phyloP scores from a whole-genome alignment of 2,113 vertebrate genomes.

The Pheucticus melanocephalus region DNA sequence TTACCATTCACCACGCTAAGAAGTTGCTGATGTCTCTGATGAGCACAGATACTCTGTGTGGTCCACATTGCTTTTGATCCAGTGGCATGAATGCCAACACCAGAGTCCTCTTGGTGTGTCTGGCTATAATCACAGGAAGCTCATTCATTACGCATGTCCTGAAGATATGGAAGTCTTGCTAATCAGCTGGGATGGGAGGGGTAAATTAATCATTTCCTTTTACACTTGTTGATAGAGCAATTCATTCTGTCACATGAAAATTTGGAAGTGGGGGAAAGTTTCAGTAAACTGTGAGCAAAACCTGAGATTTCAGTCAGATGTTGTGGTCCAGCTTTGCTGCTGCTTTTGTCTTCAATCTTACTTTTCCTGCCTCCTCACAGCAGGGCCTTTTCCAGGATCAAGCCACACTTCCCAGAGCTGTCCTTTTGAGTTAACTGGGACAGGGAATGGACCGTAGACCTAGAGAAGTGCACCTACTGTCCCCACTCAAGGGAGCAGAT shows the following conservation, averaged over 20 bases:
- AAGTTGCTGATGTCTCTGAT: neutral
- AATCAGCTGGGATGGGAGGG: constrained; percentile 46
- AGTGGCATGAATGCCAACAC: neutral
- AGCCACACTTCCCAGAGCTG: neutral
- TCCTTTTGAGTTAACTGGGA: neutral
- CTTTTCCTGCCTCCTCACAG: neutral
- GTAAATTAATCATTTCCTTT: constrained; percentile 65
- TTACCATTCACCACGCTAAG: neutral
- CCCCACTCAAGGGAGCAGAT: neutral
- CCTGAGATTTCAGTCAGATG: constrained; percentile 12
- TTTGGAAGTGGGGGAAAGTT: neutral
- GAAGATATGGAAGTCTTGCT: constrained; percentile 42
- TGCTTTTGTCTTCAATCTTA: neutral
- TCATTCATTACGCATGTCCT: constrained; percentile 42
- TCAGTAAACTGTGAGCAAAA: constrained; percentile 12
- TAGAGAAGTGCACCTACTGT: neutral
- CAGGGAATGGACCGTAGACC: neutral
- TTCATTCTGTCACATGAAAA: constrained; percentile 33
- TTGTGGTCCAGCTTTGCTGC: neutral
- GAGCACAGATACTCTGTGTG: neutral
- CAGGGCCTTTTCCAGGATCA: neutral
- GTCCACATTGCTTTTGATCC: neutral
- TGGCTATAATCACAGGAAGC: constrained; percentile 52
- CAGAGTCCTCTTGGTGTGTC: neutral
- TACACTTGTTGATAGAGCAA: constrained; percentile 40